Evolutionary conservation across 1,140 invertebrate genomes (phyloP).

Genomic region (Drosophila willistoni): DNA sequence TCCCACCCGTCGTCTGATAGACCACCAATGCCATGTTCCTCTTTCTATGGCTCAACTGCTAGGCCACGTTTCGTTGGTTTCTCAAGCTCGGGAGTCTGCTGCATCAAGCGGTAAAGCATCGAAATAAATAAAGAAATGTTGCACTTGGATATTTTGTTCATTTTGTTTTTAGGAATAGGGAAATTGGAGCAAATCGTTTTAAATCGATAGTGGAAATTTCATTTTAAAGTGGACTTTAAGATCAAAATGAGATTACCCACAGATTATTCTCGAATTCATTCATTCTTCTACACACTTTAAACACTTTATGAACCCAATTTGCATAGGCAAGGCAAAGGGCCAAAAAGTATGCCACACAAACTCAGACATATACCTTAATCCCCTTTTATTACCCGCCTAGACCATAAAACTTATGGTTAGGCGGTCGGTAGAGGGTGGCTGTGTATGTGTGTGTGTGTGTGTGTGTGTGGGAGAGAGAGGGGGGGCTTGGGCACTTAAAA

Average conservation of each 20-base stretch:
- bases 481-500: constrained; percentile 59
- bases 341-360: constrained; percentile 47
- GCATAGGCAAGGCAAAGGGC: constrained; percentile 44
- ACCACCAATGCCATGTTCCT: not conserved
- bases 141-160: constrained; percentile 42
- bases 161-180: no score
- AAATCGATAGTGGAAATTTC: not conserved
- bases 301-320: constrained; percentile 56
- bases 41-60: constrained; percentile 53
- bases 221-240: not conserved
- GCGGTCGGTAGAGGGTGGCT: constrained; percentile 14
- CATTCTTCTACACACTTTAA: constrained; percentile 24
- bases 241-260: not conserved
- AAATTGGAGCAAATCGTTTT: not conserved
- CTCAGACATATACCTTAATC: constrained; percentile 51
- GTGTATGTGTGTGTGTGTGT: not conserved
- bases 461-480: no score
- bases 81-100: constrained; percentile 32
- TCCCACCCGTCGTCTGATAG: not conserved
- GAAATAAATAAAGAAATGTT: constrained; percentile 63
- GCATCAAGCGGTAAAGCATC: constrained; percentile 39
- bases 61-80: constrained; percentile 52
- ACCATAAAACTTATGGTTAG: constrained; percentile 62
- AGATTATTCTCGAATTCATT: constrained; percentile 9
- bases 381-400: constrained; percentile 65